These are phyloP conservation scores for Lepidocyrtoides sp. DNA, from an alignment of 2,888 invertebrate species.

Conservation along the genomic window DNA sequence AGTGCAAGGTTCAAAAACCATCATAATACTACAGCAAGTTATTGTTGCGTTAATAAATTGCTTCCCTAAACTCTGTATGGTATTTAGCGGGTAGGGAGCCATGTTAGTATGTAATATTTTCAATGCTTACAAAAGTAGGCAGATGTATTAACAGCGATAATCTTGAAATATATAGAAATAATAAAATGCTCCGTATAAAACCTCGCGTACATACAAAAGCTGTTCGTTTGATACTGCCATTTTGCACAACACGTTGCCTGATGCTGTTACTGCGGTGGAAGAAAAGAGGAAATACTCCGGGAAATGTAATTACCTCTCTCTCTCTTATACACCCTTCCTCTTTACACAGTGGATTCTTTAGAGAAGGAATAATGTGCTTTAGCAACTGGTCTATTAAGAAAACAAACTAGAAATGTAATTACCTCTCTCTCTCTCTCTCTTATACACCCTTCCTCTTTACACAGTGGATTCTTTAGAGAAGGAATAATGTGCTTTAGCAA, in stretches of 20 bases:
- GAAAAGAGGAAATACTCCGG: conserved; percentile 67
- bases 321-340: neutral
- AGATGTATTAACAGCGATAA: too few species aligned
- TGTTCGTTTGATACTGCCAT: neutral
- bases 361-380: neutral
- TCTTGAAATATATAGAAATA: conserved; percentile 8
- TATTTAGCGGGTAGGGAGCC: neutral
- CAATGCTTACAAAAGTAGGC: too few species aligned
- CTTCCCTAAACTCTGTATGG: too few species aligned
- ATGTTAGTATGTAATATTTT: too few species aligned
- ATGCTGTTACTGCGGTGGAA: neutral
- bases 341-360: neutral
- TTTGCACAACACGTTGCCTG: neutral
- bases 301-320: conserved; percentile 75
- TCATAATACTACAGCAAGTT: neutral
- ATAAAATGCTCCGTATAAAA: neutral
- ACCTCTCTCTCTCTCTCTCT: conserved; percentile 58
- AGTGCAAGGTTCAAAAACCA: conserved; percentile 34
- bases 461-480: neutral
- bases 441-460: neutral
- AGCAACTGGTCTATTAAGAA: conserved; percentile 45
- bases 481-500: neutral
- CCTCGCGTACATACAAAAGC: too few species aligned
- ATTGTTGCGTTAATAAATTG: neutral
- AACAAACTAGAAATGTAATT: conserved; percentile 76